A percentile compares a stretch with the other conserved stretches of the same genome.
Conservation (phyloP, 2,113 vertebrate species). For the Eonycteris spelaea region DNA sequence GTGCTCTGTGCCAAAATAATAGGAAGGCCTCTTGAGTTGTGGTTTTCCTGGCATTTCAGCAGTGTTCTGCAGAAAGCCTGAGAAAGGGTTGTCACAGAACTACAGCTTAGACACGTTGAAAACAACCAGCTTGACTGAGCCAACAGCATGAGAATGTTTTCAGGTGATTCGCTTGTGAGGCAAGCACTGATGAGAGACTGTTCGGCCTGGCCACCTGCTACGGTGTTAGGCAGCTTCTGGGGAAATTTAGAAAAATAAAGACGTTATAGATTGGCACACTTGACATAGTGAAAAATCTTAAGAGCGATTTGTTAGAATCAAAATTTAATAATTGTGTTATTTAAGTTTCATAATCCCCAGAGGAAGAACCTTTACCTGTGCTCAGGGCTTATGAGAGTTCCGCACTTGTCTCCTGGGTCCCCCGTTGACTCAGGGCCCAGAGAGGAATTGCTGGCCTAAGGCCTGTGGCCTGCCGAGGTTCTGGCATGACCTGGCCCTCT, state of each 20-base stretch:
- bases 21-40: neutral
- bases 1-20: neutral
- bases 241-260: neutral
- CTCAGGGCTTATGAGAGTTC: neutral
- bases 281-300: neutral
- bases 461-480: neutral
- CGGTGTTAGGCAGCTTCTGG: neutral
- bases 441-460: accelerated
- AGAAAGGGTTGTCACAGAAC: neutral
- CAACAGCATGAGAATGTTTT: neutral
- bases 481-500: neutral
- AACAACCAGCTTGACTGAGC: neutral
- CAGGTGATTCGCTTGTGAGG: neutral
- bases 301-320: neutral
- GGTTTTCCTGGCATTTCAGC: neutral
- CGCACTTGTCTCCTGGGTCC: neutral
- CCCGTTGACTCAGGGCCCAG: neutral
- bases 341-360: neutral
- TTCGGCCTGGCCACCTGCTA: accelerated
- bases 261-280: too few species aligned
- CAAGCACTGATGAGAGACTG: accelerated
- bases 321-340: neutral
- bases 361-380: neutral
- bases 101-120: neutral
- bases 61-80: neutral